These are phyloP conservation scores for Paradoxurus hermaphroditus DNA, from an alignment of 2,113 vertebrate genomes.

Conservation along the genomic window DNA sequence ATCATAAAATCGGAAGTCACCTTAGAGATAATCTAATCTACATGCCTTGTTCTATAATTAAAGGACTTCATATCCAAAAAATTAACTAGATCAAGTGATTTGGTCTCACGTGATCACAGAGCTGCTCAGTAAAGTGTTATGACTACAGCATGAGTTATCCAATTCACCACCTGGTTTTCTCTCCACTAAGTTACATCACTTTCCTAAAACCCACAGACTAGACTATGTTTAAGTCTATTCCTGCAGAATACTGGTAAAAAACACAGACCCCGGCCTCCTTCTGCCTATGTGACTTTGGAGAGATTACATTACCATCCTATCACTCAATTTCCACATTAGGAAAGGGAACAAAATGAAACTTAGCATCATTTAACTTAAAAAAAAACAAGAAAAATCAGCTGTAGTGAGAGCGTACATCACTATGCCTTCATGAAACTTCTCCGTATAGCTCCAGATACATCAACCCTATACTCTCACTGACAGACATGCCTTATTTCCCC, in stretches of 20 bases:
- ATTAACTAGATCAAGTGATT: neutral
- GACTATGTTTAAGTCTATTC: neutral
- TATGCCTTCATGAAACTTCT: neutral
- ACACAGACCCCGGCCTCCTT: neutral
- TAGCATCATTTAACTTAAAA: neutral
- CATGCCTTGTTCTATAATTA: neutral
- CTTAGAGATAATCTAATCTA: neutral
- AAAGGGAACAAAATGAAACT: neutral
- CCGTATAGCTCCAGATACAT: rapidly evolving
- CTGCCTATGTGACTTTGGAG: neutral
- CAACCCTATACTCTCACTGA: neutral
- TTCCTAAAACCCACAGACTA: neutral
- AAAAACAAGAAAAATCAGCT: neutral
- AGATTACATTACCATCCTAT: neutral
- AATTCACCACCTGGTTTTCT: neutral
- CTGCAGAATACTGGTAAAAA: neutral
- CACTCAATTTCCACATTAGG: neutral
- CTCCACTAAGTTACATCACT: neutral
- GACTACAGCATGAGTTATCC: neutral
- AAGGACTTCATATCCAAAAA: neutral
- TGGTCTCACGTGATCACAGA: neutral
- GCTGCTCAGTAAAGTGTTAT: neutral
- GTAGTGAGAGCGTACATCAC: neutral
- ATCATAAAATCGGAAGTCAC: neutral
- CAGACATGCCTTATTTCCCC: neutral